These are phyloP conservation scores for Drosophila ezoana DNA, from an alignment of 2,888 invertebrate genomes.

Conservation along the genomic window DNA sequence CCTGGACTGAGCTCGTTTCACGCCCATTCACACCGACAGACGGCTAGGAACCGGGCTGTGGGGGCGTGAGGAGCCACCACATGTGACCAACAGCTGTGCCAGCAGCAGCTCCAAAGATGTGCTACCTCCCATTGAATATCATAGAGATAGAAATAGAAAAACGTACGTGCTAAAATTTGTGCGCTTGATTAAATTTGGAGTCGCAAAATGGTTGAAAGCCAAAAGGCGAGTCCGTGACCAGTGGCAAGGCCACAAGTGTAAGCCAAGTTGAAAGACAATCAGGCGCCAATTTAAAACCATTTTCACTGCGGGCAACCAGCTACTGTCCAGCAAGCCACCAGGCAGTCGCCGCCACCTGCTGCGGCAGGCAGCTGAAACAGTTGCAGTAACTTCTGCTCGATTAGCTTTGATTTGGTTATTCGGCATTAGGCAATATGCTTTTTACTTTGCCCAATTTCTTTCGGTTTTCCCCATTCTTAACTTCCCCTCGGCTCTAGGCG, in stretches of 20 bases:
- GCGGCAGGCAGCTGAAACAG: constrained; percentile 43
- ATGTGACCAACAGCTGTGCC: constrained; percentile 64
- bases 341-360: constrained; percentile 46
- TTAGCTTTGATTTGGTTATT: constrained; percentile 81
- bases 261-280: constrained; percentile 74
- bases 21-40: constrained; percentile 66
- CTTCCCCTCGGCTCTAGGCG: background rate
- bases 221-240: constrained; percentile 49
- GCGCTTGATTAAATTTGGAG: constrained; percentile 80
- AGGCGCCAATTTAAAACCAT: constrained; percentile 78
- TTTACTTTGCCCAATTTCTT: constrained; percentile 28
- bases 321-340: constrained; percentile 4
- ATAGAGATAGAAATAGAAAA: constrained; percentile 67
- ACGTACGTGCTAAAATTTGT: constrained; percentile 79
- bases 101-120: constrained; percentile 39
- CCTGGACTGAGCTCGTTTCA: constrained; percentile 53
- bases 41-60: constrained; percentile 6
- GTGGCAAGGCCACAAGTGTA: constrained; percentile 69
- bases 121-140: constrained; percentile 64
- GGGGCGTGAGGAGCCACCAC: constrained; percentile 28
- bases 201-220: constrained; percentile 36
- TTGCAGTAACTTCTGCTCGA: constrained; percentile 77
- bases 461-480: constrained; percentile 36
- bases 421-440: constrained; percentile 72
- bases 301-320: constrained; percentile 66